phyloP scores from a whole-genome alignment of 2,888 invertebrate genomes.

The Pristionchus japonicus region DNA sequence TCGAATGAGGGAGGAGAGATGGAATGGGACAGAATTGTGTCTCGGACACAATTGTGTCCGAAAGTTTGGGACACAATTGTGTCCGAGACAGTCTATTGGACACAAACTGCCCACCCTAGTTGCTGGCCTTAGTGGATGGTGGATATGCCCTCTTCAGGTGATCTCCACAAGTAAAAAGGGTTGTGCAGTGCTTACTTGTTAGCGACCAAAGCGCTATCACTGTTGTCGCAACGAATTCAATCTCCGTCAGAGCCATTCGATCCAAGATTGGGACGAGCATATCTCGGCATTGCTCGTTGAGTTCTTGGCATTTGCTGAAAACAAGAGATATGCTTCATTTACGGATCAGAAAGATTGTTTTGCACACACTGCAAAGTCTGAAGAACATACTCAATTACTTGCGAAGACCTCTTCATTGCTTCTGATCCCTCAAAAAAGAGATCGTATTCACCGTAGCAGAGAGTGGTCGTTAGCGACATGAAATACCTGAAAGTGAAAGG shows the following conservation, averaged over 20 bases:
- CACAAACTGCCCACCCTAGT: too few species aligned
- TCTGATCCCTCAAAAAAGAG: not conserved
- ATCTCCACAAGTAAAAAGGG: too few species aligned
- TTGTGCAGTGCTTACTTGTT: not conserved
- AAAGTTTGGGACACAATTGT: too few species aligned
- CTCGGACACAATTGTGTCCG: too few species aligned
- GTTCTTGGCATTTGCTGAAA: not conserved
- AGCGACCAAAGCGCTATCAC: not conserved
- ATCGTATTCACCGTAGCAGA: not conserved
- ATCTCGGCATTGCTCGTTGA: not conserved
- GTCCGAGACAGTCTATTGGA: too few species aligned
- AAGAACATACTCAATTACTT: not conserved
- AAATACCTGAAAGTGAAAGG: not conserved
- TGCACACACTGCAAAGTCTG: too few species aligned
- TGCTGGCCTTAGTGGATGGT: too few species aligned
- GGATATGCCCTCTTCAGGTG: too few species aligned
- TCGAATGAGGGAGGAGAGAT: too few species aligned
- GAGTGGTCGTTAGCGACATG: not conserved
- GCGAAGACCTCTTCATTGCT: not conserved
- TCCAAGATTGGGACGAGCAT: not conserved
- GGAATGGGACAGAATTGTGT: too few species aligned
- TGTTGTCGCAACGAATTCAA: constrained; percentile 1
- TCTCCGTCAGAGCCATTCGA: constrained; percentile 5
- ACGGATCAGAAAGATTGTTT: not conserved
- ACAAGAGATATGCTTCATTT: not conserved